Base-by-base conservation (phyloP, 2,113 vertebrate genomes). In the Cyprinodon variegatus region DNA sequence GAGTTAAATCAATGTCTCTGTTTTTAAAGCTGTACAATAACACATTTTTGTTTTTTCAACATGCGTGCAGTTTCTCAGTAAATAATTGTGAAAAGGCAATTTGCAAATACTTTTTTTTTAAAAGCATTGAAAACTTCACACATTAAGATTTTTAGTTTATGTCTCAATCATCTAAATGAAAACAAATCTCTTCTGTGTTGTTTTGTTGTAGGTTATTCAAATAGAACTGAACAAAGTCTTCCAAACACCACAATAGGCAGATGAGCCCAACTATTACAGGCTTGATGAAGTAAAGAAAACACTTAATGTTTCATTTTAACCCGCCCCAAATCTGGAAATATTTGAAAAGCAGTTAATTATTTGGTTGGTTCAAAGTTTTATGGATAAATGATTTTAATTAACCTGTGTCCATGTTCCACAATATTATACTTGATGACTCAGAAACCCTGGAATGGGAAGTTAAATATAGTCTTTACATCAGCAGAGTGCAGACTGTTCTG, bases 301-400 rank as follows among this genome's bases (percentile, higher is more conserved):
- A 88, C 71, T 86, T 76, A 65, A 70, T 69, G 81, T 87, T 88
- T 88, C 74, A 83, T 80, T 90, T 88, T 86, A 88, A 48, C 62
- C 22, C 22, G 22, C 72, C 72, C 72, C 61, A 81, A 92, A 91
- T 87, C 74, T 84, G 74, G 69, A 76, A 83, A 94, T 93, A 85
- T 89, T 93, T 91, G 7, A 93, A 68, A 74, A 91, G 86, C 90
- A 90, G 93, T 92, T 91, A 94, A 93, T 93, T 90, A 94, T 94
- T 88, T 89, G 73, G 89, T 91, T 93, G 92, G 92, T 88, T 88
- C 83, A 86, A 92, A 92, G 87, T 84, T 84, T 93, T 91, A 93
- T 93, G 91, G 90, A 92, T 91, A 92, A 81, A 74, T 78, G 6
- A 72, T 86, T 86, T 90, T 77, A 81, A 79, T 82, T 90, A 90